Percentiles rank a stretch among this genome's conserved stretches.
phyloP scores from a whole-genome alignment of 2,113 vertebrate genomes.

The Cyanocitta stelleri region DNA sequence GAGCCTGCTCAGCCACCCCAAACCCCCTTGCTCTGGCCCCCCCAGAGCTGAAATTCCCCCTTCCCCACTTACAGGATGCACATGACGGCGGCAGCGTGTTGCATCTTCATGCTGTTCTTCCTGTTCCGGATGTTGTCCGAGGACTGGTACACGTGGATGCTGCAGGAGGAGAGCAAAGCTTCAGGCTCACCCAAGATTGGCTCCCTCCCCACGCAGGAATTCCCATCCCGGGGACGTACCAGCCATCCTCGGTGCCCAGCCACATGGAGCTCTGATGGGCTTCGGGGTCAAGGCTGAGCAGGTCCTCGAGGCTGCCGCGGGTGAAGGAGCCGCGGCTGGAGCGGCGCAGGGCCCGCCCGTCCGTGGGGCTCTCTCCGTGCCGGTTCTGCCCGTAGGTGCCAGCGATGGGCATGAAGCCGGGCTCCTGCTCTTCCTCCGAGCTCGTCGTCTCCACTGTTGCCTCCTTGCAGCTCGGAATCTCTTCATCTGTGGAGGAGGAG shows the following conservation, averaged over 20 bases:
- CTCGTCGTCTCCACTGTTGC: conserved; percentile 88
- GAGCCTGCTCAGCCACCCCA: not conserved
- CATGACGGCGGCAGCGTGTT: conserved; percentile 88
- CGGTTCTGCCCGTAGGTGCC: conserved; percentile 73
- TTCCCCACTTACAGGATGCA: conserved; percentile 84
- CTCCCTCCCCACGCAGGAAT: fast-evolving
- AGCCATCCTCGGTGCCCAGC: conserved; percentile 96
- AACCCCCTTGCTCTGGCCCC: not conserved
- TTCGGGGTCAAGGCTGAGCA: conserved; percentile 91
- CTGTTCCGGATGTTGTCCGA: conserved; percentile 97
- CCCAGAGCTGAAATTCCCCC: fast-evolving
- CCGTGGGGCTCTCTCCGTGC: conserved; percentile 81
- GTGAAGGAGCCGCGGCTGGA: conserved; percentile 94
- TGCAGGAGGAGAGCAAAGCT: conserved; percentile 27
- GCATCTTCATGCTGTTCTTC: conserved; percentile 99
- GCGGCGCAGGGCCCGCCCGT: conserved; percentile 87
- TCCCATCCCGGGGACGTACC: conserved; percentile 66
- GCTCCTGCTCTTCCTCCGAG: conserved; percentile 94
- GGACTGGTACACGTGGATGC: conserved; percentile 97
- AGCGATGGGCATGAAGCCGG: conserved; percentile 73
- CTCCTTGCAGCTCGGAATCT: conserved; percentile 88
- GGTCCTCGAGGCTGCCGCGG: conserved; percentile 91
- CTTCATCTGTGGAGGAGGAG: conserved; percentile 77
- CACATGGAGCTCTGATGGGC: conserved; percentile 98
- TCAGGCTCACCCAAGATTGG: not conserved